A percentile compares a stretch with the other conserved stretches of the same genome.
Evolutionary conservation across 2,888 invertebrate species (phyloP).

Genomic region (Tortrix viridana): DNA sequence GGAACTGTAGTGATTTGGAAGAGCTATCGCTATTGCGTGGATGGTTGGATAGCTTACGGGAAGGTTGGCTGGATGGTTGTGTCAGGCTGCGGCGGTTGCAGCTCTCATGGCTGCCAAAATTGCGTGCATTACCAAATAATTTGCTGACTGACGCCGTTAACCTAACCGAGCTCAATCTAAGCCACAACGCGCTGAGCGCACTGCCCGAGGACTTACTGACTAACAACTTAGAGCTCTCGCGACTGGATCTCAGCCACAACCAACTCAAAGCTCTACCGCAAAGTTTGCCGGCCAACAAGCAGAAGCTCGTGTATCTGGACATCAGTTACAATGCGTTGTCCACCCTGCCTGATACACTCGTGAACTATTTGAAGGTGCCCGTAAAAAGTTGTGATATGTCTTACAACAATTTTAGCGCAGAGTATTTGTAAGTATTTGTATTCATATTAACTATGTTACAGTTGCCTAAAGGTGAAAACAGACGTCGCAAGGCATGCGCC

Average conservation of each 20-base stretch:
- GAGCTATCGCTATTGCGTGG: conserved; percentile 6
- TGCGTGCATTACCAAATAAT: not conserved
- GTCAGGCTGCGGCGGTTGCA: not conserved
- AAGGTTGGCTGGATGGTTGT: conserved; percentile 15
- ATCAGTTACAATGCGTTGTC: too few species aligned
- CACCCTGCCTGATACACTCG: too few species aligned
- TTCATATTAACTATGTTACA: too few species aligned
- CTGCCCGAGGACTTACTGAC: not conserved
- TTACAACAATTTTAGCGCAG: too few species aligned
- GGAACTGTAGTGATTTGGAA: conserved; percentile 11
- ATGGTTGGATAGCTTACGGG: not conserved
- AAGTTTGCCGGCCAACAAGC: not conserved
- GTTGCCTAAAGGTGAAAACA: too few species aligned
- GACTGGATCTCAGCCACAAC: conserved; percentile 4
- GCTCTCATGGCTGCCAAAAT: not conserved
- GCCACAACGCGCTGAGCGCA: not conserved
- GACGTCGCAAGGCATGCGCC: too few species aligned
- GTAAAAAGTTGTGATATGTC: too few species aligned
- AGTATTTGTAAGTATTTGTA: too few species aligned
- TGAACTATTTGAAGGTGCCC: too few species aligned
- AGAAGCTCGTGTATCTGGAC: too few species aligned
- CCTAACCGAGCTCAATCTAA: not conserved
- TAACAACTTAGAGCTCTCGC: not conserved
- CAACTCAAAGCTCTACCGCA: not conserved
- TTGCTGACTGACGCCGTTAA: not conserved